phyloP scores from a whole-genome alignment of 2,113 vertebrate species.

The Nannobrachium achirus region DNA sequence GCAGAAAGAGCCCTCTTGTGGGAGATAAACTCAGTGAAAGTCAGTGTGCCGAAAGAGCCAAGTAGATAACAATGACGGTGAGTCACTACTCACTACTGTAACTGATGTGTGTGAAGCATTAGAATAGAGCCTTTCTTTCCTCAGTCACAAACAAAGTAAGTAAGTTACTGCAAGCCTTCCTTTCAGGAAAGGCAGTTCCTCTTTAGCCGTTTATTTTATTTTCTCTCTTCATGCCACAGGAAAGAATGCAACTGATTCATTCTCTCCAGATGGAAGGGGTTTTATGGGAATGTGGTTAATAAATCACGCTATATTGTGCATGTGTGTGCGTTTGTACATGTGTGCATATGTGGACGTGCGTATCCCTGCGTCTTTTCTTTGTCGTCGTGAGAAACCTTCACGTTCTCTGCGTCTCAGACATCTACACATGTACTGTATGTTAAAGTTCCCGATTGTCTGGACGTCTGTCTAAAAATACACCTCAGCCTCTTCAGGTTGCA shows the following conservation, averaged over 20 bases:
- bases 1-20: slow-evolving; percentile 48
- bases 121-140: slow-evolving; percentile 49
- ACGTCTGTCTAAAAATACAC: slow-evolving; percentile 66
- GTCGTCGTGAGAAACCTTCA: too few relatives aligned
- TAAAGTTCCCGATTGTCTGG: slow-evolving; percentile 25
- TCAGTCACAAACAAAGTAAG: slow-evolving; percentile 12
- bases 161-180: slow-evolving; percentile 40
- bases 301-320: slow-evolving; percentile 53
- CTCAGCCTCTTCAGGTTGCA: slow-evolving; percentile 55
- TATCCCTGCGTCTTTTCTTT: slow-evolving; percentile 7
- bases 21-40: slow-evolving; percentile 28
- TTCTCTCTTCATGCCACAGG: slow-evolving; percentile 19
- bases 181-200: slow-evolving; percentile 40
- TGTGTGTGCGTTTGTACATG: slow-evolving; percentile 1
- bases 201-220: slow-evolving; percentile 28
- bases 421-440: too few relatives aligned
- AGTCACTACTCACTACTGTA: slow-evolving; percentile 47
- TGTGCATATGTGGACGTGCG: neutral
- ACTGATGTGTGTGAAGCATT: slow-evolving; percentile 36
- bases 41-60: slow-evolving; percentile 33
- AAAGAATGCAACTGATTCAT: slow-evolving; percentile 72
- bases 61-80: slow-evolving; percentile 39
- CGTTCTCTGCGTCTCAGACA: too few relatives aligned
- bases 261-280: slow-evolving; percentile 60
- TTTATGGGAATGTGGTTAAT: slow-evolving; percentile 48